These are phyloP conservation scores for Microtus montanus DNA, from an alignment of 2,113 vertebrate genomes.

Conservation along the genomic window DNA sequence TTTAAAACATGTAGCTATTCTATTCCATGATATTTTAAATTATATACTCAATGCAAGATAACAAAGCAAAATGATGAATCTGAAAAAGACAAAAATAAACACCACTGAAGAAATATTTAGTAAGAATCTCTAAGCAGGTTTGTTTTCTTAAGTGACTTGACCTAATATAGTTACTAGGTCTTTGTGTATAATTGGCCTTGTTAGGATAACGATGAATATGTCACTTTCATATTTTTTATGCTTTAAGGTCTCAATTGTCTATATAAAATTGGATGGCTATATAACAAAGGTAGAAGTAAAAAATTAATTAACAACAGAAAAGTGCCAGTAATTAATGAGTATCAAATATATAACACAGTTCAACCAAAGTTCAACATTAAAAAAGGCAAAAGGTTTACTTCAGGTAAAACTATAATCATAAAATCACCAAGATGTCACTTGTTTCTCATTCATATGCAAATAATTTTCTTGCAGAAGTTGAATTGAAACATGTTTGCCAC, in stretches of 20 bases:
- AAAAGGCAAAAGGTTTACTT: constrained; percentile 62
- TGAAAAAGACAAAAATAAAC: neutral
- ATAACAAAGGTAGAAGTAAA: constrained; percentile 76
- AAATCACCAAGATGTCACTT: constrained; percentile 9
- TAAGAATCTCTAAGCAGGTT: neutral
- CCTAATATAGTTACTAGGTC: neutral
- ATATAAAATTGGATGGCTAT: constrained; percentile 80
- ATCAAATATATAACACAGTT: constrained; percentile 73
- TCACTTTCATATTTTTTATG: constrained; percentile 23
- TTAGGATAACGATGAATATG: constrained; percentile 56
- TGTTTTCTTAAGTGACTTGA: neutral
- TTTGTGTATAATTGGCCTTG: constrained; percentile 66
- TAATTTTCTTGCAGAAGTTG: constrained; percentile 5
- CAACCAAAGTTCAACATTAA: constrained; percentile 72
- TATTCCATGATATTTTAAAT: neutral
- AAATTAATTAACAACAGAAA: constrained; percentile 81
- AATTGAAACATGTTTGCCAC: neutral
- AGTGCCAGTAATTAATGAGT: constrained; percentile 79
- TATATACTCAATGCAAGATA: neutral
- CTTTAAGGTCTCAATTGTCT: constrained; percentile 73
- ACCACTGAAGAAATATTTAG: neutral
- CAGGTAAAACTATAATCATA: constrained; percentile 57
- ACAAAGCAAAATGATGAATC: neutral
- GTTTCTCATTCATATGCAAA: neutral
- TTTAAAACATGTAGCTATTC: constrained; percentile 5